These are phyloP conservation scores for Lumbricus terrestris DNA, from an alignment of 2,888 invertebrate species.

Conservation along the genomic window DNA sequence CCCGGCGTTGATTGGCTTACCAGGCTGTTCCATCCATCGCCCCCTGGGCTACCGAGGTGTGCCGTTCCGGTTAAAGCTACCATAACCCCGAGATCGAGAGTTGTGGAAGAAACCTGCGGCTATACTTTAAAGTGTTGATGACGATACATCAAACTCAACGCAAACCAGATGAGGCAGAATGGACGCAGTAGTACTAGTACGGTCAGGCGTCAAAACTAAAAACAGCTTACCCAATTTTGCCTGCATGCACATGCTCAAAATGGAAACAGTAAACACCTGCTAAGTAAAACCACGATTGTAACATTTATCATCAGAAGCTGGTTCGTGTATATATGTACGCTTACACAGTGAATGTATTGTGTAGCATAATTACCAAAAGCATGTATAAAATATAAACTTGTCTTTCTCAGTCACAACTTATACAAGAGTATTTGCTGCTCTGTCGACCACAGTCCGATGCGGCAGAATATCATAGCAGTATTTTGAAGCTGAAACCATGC, in stretches of 20 bases:
- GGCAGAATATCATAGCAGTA: background rate
- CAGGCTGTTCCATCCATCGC: background rate
- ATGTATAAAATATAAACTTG: background rate
- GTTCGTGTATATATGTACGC: too few species aligned
- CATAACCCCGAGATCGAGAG: background rate
- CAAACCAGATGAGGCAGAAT: background rate
- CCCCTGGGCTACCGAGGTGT: background rate
- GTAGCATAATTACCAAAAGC: background rate
- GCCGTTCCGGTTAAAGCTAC: background rate
- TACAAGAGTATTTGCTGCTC: background rate
- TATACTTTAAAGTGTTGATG: background rate
- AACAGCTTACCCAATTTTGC: background rate
- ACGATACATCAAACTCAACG: background rate
- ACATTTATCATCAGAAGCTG: background rate
- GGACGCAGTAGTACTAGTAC: background rate
- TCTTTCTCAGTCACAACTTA: background rate
- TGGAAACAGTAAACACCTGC: too few species aligned
- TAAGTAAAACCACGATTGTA: too few species aligned
- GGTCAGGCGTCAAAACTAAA: background rate
- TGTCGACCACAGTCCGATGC: background rate
- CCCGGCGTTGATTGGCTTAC: background rate
- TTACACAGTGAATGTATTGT: background rate
- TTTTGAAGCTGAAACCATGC: background rate
- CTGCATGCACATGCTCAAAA: too few species aligned
- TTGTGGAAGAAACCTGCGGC: background rate